Conservation (phyloP, 2,888 invertebrate genomes). For the Idaea biselata region DNA sequence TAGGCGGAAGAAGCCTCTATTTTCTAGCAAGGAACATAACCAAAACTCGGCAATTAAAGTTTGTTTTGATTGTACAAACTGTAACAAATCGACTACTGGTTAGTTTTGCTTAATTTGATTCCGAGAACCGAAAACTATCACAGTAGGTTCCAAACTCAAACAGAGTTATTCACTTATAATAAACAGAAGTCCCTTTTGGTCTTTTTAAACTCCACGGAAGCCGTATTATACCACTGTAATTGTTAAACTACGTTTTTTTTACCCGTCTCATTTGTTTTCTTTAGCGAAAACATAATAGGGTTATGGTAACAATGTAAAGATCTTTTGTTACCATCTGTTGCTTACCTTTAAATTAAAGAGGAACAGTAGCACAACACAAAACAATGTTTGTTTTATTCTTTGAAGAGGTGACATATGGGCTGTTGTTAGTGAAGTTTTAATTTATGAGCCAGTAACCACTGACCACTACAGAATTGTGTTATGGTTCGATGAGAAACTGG, state of each 20-base stretch:
- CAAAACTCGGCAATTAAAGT: slow-evolving; percentile 11
- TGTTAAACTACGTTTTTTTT: slow-evolving; percentile 60
- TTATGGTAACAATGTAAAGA: slow-evolving; percentile 61
- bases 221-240: slow-evolving; percentile 55
- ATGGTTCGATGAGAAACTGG: slow-evolving; percentile 50
- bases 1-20: slow-evolving; percentile 3
- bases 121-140: slow-evolving; percentile 36
- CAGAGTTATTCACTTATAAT: slow-evolving; percentile 59
- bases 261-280: slow-evolving; percentile 60
- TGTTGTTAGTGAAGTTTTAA: slow-evolving; percentile 58
- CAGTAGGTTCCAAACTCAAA: slow-evolving; percentile 56
- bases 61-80: slow-evolving; percentile 26
- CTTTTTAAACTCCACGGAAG: slow-evolving; percentile 61
- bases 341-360: slow-evolving; percentile 55
- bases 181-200: slow-evolving; percentile 59
- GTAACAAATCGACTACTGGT: slow-evolving; percentile 10
- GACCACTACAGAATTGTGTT: slow-evolving; percentile 65
- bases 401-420: slow-evolving; percentile 71
- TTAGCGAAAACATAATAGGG: slow-evolving; percentile 64
- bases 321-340: slow-evolving; percentile 66
- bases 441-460: slow-evolving; percentile 66
- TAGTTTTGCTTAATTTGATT: slow-evolving; percentile 40
- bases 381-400: slow-evolving; percentile 77
- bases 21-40: slow-evolving; percentile 24
- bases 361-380: slow-evolving; percentile 77